Percentiles rank a stretch among this genome's conserved stretches.
Conservation (phyloP, 2,888 invertebrate genomes). For the Ernsta delagoae region DNA sequence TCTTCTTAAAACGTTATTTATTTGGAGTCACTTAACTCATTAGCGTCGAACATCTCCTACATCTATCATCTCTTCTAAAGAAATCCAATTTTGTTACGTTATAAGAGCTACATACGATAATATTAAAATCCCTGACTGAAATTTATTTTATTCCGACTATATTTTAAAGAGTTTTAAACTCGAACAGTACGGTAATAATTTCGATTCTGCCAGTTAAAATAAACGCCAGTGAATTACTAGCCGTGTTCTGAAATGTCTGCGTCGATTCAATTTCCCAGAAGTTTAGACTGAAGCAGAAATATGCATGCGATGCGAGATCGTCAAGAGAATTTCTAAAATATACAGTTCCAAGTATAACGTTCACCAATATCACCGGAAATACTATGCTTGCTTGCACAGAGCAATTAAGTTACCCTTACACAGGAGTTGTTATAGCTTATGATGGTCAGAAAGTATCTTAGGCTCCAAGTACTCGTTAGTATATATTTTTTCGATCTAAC, state of each 20-base stretch:
- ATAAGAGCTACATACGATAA: neutral
- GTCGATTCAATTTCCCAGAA: slow-evolving; percentile 3
- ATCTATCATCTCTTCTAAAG: too few species aligned
- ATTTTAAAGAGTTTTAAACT: neutral
- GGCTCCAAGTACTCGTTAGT: too few species aligned
- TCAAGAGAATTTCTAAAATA: slow-evolving; percentile 5
- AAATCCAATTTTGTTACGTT: neutral
- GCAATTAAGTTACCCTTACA: neutral
- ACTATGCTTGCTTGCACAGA: neutral
- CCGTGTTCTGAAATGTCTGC: slow-evolving; percentile 1
- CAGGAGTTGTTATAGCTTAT: too few species aligned
- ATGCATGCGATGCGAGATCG: slow-evolving; percentile 6
- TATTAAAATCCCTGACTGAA: neutral
- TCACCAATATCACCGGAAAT: slow-evolving; percentile 2
- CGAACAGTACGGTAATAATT: neutral
- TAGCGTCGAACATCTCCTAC: too few species aligned
- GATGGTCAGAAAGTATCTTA: too few species aligned
- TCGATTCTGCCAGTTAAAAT: slow-evolving; percentile 2
- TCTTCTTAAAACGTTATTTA: too few species aligned
- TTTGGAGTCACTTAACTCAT: too few species aligned
- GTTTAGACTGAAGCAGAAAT: slow-evolving; percentile 2
- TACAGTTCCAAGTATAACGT: neutral
- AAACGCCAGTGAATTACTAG: neutral
- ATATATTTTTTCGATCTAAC: too few species aligned
- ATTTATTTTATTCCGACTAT: neutral